Evolutionary conservation across 2,888 invertebrate species (phyloP), one percentile per base, ranked within the genome.

Genomic region (Peribatodes rhomboidaria): DNA sequence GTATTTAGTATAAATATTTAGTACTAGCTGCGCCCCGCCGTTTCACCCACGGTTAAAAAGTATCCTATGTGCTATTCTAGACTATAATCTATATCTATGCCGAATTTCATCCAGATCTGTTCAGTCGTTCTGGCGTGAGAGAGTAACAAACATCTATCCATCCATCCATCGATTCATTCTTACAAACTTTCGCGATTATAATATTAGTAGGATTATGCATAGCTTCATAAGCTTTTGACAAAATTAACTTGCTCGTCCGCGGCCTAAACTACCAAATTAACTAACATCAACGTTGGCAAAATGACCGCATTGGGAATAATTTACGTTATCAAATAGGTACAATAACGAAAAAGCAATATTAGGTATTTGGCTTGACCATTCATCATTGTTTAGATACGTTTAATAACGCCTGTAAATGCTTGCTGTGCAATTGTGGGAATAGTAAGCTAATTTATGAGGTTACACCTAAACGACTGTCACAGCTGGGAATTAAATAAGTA

Each of bases 281-380:
- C 22, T 22, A 52, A 13, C 39, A 54, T 10, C 4, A 54, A 54
- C 14, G 27, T 41, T 41, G 39, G 8, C 35, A 13, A 41, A 54
- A 54, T 54, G 14, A 11, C 16, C 31, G 55, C 13, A 18, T 14
- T 9, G 55, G 55, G 55, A 55, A 13, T 33, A 31, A 47, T 33
- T 58, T 58, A 2, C 31, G 4, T 42, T 27, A 41, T 35, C 27
- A n/a, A 47, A 22, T 16, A 8, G 49, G 41, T 35, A 35, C 9
- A 42, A 50, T 50, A 42, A 22, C 58, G 27, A 59, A 59, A 50
- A 20, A 31, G 31, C 59, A 35, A 44, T 52, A 35, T 52, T 42
- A 54, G 41, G 41, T 55, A 44, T 55, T 44, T 44, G 42, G 42
- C 14, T 4, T 31, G 18, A 8, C 20, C n/a, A 52, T 50, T 14